Percentiles rank a stretch among this genome's conserved stretches.
phyloP scores from a whole-genome alignment of 2,113 vertebrate genomes.

The Corvus cornix region DNA sequence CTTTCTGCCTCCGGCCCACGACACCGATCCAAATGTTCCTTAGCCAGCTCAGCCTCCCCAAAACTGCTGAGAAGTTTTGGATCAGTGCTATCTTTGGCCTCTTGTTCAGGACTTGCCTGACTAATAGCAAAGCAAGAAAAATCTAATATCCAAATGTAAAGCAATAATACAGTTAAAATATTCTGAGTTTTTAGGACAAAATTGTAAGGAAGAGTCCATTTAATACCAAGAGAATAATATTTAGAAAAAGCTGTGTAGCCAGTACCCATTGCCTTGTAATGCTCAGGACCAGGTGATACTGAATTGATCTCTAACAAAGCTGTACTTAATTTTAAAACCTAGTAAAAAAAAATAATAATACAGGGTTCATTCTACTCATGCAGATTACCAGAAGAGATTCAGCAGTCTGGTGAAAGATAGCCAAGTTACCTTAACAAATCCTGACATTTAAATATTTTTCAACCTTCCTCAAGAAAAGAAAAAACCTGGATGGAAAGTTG shows the following conservation, averaged over 20 bases:
- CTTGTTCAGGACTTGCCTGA: background rate
- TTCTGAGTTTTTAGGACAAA: background rate
- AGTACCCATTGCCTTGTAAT: background rate
- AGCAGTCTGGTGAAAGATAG: background rate
- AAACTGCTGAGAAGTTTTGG: background rate
- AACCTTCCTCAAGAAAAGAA: background rate
- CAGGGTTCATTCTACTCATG: background rate
- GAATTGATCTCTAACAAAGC: background rate
- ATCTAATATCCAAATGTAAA: background rate
- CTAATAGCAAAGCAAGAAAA: background rate
- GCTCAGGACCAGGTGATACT: background rate
- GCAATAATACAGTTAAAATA: background rate
- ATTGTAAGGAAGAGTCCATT: background rate
- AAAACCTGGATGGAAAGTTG: background rate
- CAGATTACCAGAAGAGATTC: background rate
- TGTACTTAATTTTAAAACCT: background rate
- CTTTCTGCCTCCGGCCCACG: background rate
- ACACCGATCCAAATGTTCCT: background rate
- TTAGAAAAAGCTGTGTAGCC: background rate
- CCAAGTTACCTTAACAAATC: background rate
- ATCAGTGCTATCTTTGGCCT: accelerated
- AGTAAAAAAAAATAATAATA: background rate
- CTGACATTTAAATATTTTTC: background rate
- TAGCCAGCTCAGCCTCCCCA: background rate
- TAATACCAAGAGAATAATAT: background rate